phyloP scores from a whole-genome alignment of 2,797 vertebrate genomes.

The Pseudochirops corinnae region DNA sequence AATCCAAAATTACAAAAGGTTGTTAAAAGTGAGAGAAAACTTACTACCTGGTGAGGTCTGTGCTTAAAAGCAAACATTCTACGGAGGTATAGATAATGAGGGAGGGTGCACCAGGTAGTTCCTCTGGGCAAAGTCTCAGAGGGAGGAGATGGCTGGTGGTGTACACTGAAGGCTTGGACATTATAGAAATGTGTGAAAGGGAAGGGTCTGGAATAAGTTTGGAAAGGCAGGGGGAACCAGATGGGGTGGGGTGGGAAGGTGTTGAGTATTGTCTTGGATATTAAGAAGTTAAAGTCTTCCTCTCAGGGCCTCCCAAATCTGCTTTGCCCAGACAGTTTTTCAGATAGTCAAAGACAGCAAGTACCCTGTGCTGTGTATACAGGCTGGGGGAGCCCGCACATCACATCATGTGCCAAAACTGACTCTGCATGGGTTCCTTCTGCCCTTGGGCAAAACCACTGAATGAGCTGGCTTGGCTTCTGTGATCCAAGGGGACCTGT shows the following conservation, averaged over 20 bases:
- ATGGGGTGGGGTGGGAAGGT: too few relatives aligned
- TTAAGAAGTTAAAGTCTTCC: neutral
- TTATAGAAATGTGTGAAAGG: neutral
- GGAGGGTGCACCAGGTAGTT: too few relatives aligned
- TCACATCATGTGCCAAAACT: neutral
- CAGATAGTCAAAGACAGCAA: neutral
- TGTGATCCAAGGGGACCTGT: neutral
- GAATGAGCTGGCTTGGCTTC: neutral
- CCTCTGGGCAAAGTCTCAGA: neutral
- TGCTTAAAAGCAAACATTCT: too few relatives aligned
- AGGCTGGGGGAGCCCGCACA: too few relatives aligned
- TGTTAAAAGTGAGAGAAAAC: too few relatives aligned
- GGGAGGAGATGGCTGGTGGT: neutral
- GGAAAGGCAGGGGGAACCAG: neutral
- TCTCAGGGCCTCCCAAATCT: neutral
- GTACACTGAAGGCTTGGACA: neutral
- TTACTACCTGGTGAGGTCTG: too few relatives aligned
- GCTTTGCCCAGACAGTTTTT: neutral
- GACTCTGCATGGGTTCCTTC: neutral
- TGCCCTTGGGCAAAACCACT: neutral
- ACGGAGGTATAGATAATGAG: too few relatives aligned
- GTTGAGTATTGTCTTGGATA: neutral
- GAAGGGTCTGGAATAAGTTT: neutral
- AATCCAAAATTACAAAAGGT: too few relatives aligned
- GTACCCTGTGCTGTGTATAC: too few relatives aligned